Conservation (phyloP, 2,113 vertebrate species). For the Dicentrarchus labrax region DNA sequence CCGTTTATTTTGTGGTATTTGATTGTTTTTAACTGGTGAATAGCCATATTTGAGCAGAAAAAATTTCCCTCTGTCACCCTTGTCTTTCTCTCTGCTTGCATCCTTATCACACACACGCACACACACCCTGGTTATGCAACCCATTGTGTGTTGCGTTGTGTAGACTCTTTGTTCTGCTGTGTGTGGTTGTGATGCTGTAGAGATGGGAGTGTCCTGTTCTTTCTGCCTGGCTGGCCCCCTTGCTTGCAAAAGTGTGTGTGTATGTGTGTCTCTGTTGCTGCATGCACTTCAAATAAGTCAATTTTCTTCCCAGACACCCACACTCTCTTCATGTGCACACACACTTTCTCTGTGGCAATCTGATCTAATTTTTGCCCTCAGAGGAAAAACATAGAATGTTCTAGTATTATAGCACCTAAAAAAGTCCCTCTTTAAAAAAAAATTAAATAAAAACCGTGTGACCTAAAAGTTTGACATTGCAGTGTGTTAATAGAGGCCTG, state of each 20-base stretch:
- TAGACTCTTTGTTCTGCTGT: conserved; percentile 46
- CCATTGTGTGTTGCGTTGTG: conserved; percentile 24
- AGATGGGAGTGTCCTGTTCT: conserved; percentile 38
- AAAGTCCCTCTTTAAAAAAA: neutral
- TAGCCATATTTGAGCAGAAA: neutral
- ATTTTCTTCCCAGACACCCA: conserved; percentile 21
- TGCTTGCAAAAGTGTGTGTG: neutral
- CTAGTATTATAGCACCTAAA: neutral
- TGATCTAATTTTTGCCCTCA: conserved; percentile 34
- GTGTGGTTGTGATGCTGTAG: conserved; percentile 31
- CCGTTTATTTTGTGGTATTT: neutral
- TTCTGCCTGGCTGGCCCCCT: conserved; percentile 28
- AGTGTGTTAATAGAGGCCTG: neutral
- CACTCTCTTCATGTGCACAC: neutral
- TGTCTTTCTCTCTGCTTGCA: conserved; percentile 18
- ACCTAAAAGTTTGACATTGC: neutral
- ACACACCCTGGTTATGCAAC: conserved; percentile 57
- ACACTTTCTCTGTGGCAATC: conserved; percentile 3
- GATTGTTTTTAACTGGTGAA: neutral
- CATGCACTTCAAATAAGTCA: conserved; percentile 54
- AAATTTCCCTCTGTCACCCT: conserved; percentile 1
- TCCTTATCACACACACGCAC: conserved; percentile 34
- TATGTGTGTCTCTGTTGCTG: conserved; percentile 13
- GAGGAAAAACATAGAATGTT: neutral
- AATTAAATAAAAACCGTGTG: neutral